A percentile compares a stretch with the other conserved stretches of the same genome.
Conservation (phyloP, 2,797 vertebrate genomes). For the Argyrosomus regius region DNA sequence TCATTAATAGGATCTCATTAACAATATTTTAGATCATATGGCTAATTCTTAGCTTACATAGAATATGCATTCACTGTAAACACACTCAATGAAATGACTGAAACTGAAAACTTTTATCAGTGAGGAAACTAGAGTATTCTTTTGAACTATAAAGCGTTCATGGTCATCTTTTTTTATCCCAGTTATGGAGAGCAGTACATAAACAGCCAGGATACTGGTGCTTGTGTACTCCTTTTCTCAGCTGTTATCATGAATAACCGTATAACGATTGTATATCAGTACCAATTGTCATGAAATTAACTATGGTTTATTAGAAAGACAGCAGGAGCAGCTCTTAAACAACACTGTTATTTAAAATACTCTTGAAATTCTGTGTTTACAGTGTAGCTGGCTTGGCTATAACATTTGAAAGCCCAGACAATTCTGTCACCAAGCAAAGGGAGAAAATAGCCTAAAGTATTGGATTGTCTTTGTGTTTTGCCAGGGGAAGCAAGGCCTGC, state of each 20-base stretch:
- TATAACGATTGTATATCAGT: background rate
- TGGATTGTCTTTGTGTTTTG: constrained; percentile 65
- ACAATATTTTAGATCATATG: background rate
- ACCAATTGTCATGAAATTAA: constrained; percentile 18
- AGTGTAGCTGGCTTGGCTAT: constrained; percentile 22
- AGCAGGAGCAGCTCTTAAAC: constrained; percentile 24
- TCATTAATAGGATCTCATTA: background rate
- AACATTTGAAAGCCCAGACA: constrained; percentile 37
- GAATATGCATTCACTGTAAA: background rate
- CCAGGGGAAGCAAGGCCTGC: constrained; percentile 90
- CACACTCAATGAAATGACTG: background rate
- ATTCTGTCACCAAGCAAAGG: constrained; percentile 53
- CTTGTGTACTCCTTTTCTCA: constrained; percentile 12
- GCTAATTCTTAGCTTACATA: background rate
- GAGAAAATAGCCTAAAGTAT: constrained; percentile 53
- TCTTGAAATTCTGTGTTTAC: constrained; percentile 25
- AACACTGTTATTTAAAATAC: constrained; percentile 27
- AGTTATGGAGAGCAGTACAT: background rate
- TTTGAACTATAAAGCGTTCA: background rate
- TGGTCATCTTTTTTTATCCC: constrained; percentile 1
- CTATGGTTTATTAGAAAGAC: constrained; percentile 34
- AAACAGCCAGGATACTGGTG: background rate
- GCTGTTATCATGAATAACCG: constrained; percentile 9
- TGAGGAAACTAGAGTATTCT: background rate
- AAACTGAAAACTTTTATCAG: background rate